Conservation (phyloP, 2,888 invertebrate species). For the Stomorhina lunata region DNA sequence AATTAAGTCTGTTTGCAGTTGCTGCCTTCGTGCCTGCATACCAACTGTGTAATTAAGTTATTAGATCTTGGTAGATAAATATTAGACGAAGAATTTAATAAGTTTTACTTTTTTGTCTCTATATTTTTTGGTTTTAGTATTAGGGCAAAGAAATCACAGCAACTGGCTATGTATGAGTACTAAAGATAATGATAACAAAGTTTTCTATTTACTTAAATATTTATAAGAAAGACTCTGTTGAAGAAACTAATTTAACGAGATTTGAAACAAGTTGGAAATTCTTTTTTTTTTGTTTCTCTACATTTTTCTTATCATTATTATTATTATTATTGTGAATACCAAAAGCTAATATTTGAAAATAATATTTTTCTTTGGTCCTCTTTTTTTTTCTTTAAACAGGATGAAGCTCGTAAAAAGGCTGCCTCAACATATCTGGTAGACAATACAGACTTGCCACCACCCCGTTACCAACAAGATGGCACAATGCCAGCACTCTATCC, state of each 20-base stretch:
- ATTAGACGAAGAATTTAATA: background rate
- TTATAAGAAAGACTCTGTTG: constrained; percentile 21
- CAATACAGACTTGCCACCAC: constrained; percentile 81
- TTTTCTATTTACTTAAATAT: constrained; percentile 47
- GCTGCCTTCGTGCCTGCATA: background rate
- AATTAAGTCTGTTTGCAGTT: background rate
- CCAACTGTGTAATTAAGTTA: constrained; percentile 46
- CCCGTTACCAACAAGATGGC: constrained; percentile 82
- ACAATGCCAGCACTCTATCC: constrained; percentile 83
- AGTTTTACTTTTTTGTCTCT: background rate
- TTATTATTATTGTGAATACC: constrained; percentile 41
- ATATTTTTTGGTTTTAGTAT: background rate
- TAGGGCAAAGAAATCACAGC: constrained; percentile 3
- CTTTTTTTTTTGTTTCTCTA: constrained; percentile 6
- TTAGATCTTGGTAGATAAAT: constrained; percentile 31
- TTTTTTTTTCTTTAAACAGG: constrained; percentile 70
- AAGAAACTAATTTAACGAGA: constrained; percentile 17
- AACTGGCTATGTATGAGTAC: background rate
- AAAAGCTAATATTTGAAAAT: constrained; percentile 65
- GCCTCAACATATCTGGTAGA: constrained; percentile 83
- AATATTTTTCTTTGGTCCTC: constrained; percentile 51
- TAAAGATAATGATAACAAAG: constrained; percentile 10
- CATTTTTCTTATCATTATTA: constrained; percentile 7
- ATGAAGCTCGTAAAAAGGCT: constrained; percentile 81
- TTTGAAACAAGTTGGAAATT: background rate